A percentile compares a stretch with the other conserved stretches of the same genome.
Evolutionary conservation across 1,140 invertebrate species (phyloP).

Genomic region (Drosophila yakuba): DNA sequence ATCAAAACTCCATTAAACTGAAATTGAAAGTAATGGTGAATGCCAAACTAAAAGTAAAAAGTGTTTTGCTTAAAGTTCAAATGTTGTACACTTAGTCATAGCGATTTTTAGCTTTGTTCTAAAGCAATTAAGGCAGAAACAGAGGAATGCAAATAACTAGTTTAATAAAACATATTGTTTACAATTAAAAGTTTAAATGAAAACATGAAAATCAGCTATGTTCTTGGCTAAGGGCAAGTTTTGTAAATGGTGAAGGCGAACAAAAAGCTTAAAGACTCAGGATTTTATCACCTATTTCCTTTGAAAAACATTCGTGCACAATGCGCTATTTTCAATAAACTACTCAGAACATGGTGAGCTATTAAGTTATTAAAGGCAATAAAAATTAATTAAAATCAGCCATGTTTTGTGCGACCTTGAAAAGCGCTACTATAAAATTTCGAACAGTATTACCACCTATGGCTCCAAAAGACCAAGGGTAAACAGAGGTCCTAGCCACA

Average conservation of each 20-base stretch:
- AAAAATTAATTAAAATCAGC: not conserved
- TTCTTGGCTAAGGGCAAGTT: not conserved
- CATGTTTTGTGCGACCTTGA: constrained; percentile 23
- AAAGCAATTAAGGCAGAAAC: too few species aligned
- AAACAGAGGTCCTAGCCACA: constrained; percentile 25
- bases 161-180: too few species aligned
- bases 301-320: not conserved
- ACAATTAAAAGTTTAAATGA: too few species aligned
- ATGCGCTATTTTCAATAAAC: not conserved
- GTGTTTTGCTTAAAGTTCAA: too few species aligned
- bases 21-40: not conserved
- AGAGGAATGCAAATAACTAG: too few species aligned
- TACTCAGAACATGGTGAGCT: too few species aligned
- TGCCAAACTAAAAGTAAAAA: not conserved
- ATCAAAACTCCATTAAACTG: constrained; percentile 4
- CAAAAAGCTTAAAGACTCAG: not conserved
- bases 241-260: not conserved
- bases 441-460: constrained; percentile 2
- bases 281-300: not conserved
- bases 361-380: not conserved
- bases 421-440: constrained; percentile 7
- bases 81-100: too few species aligned
- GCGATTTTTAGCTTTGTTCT: too few species aligned
- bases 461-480: constrained; percentile 20
- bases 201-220: not conserved